A percentile compares a stretch with the other conserved stretches of the same genome.
phyloP scores from a whole-genome alignment of 2,888 invertebrate species.

The Drosophila dives region DNA sequence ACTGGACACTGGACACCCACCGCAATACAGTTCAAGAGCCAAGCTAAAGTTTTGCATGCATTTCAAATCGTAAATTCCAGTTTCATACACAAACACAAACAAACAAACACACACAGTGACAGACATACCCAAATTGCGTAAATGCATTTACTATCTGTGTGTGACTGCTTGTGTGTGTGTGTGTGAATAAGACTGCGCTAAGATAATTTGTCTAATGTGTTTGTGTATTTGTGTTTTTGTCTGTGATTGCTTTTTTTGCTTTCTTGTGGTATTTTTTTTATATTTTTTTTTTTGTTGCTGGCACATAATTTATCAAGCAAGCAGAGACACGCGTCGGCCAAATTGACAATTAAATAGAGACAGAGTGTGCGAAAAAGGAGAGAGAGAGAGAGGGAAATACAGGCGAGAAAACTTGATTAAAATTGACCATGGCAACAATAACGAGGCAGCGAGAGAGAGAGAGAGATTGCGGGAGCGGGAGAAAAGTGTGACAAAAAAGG shows the following conservation, averaged over 20 bases:
- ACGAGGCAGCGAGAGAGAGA: constrained; percentile 10
- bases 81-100: constrained; percentile 11
- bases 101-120: not conserved
- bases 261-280: constrained; percentile 58
- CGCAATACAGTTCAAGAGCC: constrained; percentile 29
- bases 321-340: constrained; percentile 62
- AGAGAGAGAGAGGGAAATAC: constrained; percentile 19
- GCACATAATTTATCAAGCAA: constrained; percentile 67
- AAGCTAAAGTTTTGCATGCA: constrained; percentile 45
- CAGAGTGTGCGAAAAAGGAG: constrained; percentile 27
- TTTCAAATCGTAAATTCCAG: constrained; percentile 30
- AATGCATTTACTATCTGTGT: constrained; percentile 26
- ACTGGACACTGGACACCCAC: constrained; percentile 41
- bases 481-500: constrained; percentile 17
- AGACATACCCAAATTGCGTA: constrained; percentile 23
- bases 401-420: constrained; percentile 76
- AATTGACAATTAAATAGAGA: constrained; percentile 76
- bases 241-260: constrained; percentile 53
- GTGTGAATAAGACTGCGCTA: constrained; percentile 14
- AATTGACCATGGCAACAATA: constrained; percentile 63
- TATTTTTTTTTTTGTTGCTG: constrained; percentile 59
- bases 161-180: constrained; percentile 2
- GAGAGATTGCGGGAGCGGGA: not conserved
- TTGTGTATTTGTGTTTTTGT: constrained; percentile 7
- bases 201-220: constrained; percentile 30